Evolutionary conservation across 2,113 vertebrate species (phyloP), one percentile per base, ranked within the genome.

Genomic region (Istiophorus platypterus): DNA sequence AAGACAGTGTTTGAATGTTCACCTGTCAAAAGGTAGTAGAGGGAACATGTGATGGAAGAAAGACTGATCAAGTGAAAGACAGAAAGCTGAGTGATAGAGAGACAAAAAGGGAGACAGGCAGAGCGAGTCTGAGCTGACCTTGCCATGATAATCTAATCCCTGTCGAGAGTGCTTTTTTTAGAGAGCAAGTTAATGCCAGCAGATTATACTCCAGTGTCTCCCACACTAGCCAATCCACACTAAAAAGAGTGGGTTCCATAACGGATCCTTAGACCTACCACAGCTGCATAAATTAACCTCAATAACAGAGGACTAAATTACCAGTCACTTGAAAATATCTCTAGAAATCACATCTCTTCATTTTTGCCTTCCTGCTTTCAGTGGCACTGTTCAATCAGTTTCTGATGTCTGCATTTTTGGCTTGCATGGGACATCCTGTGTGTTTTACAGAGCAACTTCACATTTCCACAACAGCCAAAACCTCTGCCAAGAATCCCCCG

Each of bases 91-190:
- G 62, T 66, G 84, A 86, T 72, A 82, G 73, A 89, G 80, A 87
- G 82, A 87, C 82, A 90, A 88, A 73, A 83, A 88, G 85, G 65
- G 87, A 85, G 91, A 89, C 84, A 80, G 88, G 70, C 66, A 70
- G 67, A 80, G 86, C 58, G 85, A 90, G 90, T 93, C 90, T 90
- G 88, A 89, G 88, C 86, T 94, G 94, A 94, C 94, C 94, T 95
- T 93, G 94, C 92, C 87, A 89, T 93, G 93, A 94, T 95, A 95
- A 95, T 95, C 94, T 95, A 95, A 96, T 95, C 95, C 94, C 93
- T 92, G 94, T 94, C 82, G 91, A 94, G 93, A 93, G 94, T 90
- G 92, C 95, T 96, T 95, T 96, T 95, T 95, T 95, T 95, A 96
- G 94, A 96, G 92, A 92, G 94, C 92, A 95, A 95, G 92, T 95